Percentiles rank a stretch among this genome's conserved stretches.
Conservation (phyloP, 1,140 invertebrate genomes). For the Polyergus mexicanus region DNA sequence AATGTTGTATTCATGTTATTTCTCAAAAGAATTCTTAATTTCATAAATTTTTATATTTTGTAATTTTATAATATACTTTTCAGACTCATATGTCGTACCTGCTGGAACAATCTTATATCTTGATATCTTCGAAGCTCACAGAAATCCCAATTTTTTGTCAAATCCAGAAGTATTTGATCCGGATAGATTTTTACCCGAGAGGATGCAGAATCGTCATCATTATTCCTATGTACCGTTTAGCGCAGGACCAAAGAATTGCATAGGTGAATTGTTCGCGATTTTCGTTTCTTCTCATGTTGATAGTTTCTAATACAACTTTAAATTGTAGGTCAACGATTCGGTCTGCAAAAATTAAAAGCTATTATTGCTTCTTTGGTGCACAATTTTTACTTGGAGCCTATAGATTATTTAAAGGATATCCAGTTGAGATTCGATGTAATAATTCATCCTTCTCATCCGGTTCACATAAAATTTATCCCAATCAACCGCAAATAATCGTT, state of each 20-base stretch:
- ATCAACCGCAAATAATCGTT: too few relatives aligned
- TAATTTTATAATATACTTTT: constrained; percentile 41
- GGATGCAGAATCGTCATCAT: constrained; percentile 85
- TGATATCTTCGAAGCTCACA: constrained; percentile 88
- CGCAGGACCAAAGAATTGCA: constrained; percentile 92
- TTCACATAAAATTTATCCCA: too few relatives aligned
- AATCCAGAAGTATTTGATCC: constrained; percentile 92
- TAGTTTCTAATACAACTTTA: background rate
- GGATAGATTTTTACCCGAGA: constrained; percentile 90
- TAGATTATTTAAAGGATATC: too few relatives aligned
- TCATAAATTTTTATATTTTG: background rate
- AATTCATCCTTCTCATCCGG: too few relatives aligned
- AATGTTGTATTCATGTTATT: constrained; percentile 1
- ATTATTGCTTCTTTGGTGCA: too few relatives aligned
- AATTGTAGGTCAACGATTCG: too few relatives aligned
- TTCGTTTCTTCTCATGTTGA: background rate
- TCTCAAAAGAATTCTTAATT: background rate
- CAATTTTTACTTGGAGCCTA: too few relatives aligned
- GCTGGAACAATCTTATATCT: constrained; percentile 81
- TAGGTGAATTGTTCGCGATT: constrained; percentile 86
- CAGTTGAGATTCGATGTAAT: too few relatives aligned
- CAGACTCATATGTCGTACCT: constrained; percentile 76
- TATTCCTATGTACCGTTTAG: constrained; percentile 91
- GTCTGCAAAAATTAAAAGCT: too few relatives aligned
- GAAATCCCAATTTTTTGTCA: constrained; percentile 90